Conservation (phyloP, 2,797 vertebrate species). For the Synaphobranchus kaupii region DNA sequence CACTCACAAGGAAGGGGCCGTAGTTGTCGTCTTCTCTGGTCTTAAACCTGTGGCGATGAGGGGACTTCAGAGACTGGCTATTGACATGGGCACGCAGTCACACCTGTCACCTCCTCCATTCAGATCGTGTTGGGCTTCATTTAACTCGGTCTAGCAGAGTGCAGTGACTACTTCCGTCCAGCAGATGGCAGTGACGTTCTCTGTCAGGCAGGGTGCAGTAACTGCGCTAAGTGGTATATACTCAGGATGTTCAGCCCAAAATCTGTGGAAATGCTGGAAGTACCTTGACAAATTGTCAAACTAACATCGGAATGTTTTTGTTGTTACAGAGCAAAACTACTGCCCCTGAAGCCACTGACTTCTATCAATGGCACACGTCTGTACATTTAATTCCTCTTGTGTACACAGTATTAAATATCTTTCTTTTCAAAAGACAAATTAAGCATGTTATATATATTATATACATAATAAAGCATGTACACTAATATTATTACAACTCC, state of each 20-base stretch:
- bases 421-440: too few species aligned
- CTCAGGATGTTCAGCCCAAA: not conserved
- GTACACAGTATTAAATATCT: not conserved
- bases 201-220: not conserved
- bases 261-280: not conserved
- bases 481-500: not conserved
- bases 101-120: not conserved
- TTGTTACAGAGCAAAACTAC: not conserved
- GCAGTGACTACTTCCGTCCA: not conserved
- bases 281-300: not conserved
- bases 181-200: not conserved
- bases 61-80: not conserved
- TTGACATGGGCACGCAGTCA: not conserved
- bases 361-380: not conserved
- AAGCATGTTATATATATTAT: too few species aligned
- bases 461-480: too few species aligned
- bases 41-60: conserved; percentile 50
- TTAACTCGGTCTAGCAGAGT: not conserved
- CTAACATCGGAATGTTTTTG: not conserved
- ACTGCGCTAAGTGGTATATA: too few species aligned
- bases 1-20: conserved; percentile 58
- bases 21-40: conserved; percentile 52
- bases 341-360: not conserved
- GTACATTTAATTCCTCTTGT: not conserved
- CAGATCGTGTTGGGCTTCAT: not conserved